Percentiles rank a stretch among this genome's conserved stretches.
Evolutionary conservation across 2,797 vertebrate species (phyloP).

Genomic region (Hypotaenidia okinawae): DNA sequence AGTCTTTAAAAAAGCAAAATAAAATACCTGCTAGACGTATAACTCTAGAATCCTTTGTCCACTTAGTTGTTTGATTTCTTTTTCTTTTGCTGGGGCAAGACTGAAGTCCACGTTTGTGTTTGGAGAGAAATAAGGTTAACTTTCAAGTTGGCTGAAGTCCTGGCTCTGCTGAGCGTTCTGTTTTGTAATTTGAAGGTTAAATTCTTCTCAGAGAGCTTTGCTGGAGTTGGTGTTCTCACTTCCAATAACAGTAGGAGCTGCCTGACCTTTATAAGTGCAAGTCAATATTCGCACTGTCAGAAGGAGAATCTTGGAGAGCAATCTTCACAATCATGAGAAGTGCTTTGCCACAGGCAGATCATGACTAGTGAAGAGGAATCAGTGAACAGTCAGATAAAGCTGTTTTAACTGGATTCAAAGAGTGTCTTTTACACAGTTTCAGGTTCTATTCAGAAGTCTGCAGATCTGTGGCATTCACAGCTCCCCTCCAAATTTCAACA

Average conservation of each 20-base stretch:
- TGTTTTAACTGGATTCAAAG: conserved; percentile 71
- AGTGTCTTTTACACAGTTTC: conserved; percentile 54
- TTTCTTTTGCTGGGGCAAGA: neutral
- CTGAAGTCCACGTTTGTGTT: conserved; percentile 15
- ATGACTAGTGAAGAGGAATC: conserved; percentile 51
- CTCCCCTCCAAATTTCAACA: conserved; percentile 48
- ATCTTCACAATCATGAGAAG: conserved; percentile 65
- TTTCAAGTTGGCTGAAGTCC: conserved; percentile 34
- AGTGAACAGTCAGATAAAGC: conserved; percentile 49
- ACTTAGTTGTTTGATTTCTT: neutral
- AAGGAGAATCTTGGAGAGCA: conserved; percentile 41
- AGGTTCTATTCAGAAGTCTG: conserved; percentile 60
- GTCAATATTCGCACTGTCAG: conserved; percentile 70
- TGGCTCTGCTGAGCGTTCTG: conserved; percentile 22
- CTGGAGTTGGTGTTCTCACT: conserved; percentile 63
- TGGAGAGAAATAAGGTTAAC: conserved; percentile 32
- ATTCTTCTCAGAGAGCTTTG: conserved; percentile 59
- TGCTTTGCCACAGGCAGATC: conserved; percentile 62
- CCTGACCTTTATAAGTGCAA: conserved; percentile 74
- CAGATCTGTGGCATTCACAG: conserved; percentile 10
- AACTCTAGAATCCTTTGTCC: neutral
- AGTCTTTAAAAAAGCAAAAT: conserved; percentile 32
- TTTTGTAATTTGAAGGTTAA: conserved; percentile 71
- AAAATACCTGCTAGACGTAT: neutral
- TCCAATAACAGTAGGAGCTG: conserved; percentile 63